Percentiles rank a stretch among this genome's conserved stretches.
Conservation (phyloP, 1,140 invertebrate species). For the Reticulitermes speratus region DNA sequence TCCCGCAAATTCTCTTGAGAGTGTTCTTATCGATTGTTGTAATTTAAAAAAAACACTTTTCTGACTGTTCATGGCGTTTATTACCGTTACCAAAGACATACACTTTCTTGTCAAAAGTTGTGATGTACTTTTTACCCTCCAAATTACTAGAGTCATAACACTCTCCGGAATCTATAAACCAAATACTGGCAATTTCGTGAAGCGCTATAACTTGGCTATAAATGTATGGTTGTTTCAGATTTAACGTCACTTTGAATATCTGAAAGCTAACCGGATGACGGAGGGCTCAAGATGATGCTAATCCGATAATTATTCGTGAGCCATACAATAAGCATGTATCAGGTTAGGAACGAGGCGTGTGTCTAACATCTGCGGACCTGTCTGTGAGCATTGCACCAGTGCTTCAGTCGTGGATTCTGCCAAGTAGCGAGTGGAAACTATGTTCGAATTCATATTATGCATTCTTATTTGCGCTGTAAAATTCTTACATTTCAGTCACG, state of each 20-base stretch:
- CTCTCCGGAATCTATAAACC: neutral
- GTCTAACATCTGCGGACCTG: too few species aligned
- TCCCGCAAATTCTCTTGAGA: neutral
- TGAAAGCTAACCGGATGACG: neutral
- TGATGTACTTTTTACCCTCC: neutral
- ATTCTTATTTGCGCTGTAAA: too few species aligned
- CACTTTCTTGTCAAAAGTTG: neutral
- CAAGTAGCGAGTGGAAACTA: too few species aligned
- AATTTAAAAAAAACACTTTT: neutral
- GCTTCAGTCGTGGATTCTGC: too few species aligned
- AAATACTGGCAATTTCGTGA: neutral
- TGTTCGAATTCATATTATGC: too few species aligned
- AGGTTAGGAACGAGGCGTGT: too few species aligned
- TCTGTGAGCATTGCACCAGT: too few species aligned
- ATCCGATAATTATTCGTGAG: neutral
- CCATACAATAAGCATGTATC: neutral
- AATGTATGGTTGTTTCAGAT: neutral
- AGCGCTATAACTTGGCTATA: neutral
- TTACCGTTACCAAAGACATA: constrained; percentile 3
- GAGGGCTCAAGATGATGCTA: neutral
- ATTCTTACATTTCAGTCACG: too few species aligned
- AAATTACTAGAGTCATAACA: neutral
- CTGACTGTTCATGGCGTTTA: neutral
- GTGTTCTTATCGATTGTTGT: constrained; percentile 12
- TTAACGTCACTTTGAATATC: neutral